Evolutionary conservation across 2,113 vertebrate species (phyloP).

Genomic region (Ancistrus triradiatus): DNA sequence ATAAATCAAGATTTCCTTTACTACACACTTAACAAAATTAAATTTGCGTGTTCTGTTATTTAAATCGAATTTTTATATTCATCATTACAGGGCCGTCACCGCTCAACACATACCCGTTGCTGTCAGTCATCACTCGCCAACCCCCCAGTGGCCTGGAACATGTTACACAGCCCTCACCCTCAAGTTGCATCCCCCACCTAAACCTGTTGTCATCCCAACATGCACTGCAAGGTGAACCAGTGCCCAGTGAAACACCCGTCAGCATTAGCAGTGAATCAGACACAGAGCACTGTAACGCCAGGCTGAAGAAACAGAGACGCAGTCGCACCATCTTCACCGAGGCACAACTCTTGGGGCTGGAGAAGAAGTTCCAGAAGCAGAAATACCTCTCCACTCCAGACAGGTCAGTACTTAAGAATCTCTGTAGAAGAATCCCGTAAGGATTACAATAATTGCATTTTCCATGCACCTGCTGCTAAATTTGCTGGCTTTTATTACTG

Average conservation of each 20-base stretch:
- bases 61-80: not conserved
- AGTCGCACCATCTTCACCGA: conserved; percentile 98
- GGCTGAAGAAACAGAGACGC: conserved; percentile 87
- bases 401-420: conserved; percentile 74
- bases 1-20: no score
- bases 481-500: no score
- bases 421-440: no score
- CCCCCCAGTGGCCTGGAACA: conserved; percentile 68
- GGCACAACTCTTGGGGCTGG: conserved; percentile 95
- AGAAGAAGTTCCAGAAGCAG: conserved; percentile 99
- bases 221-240: conserved; percentile 52
- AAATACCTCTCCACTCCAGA: conserved; percentile 98
- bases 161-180: conserved; percentile 63
- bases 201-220: conserved; percentile 54
- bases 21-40: no score
- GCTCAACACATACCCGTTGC: conserved; percentile 82
- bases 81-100: conserved; percentile 76
- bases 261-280: conserved; percentile 91
- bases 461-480: no score
- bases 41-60: no score
- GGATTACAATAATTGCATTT: no score
- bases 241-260: conserved; percentile 69
- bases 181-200: conserved; percentile 62
- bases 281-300: conserved; percentile 73
- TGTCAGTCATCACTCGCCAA: conserved; percentile 88